These are phyloP conservation scores for Campopleginae sp. DNA, from an alignment of 2,888 invertebrate species.

Conservation along the genomic window DNA sequence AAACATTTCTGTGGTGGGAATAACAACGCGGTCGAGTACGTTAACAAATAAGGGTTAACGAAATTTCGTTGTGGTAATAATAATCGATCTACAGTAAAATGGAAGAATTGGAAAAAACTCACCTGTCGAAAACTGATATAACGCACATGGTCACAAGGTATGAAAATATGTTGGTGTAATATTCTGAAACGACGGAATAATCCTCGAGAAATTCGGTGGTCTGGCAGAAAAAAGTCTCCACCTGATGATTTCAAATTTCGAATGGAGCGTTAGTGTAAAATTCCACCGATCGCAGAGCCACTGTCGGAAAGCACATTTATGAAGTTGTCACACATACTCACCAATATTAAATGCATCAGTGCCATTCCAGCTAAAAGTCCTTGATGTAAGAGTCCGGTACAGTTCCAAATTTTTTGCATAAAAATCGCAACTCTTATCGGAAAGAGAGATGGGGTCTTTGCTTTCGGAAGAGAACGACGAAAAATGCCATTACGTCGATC, in stretches of 20 bases:
- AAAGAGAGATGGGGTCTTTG: slow-evolving; percentile 54
- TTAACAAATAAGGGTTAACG: too few species aligned
- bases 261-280: background rate
- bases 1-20: too few species aligned
- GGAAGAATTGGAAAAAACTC: slow-evolving; percentile 20
- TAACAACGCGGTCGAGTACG: too few species aligned
- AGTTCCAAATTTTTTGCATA: slow-evolving; percentile 78
- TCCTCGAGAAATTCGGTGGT: slow-evolving; percentile 72
- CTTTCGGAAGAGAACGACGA: slow-evolving; percentile 39
- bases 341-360: slow-evolving; percentile 80
- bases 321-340: slow-evolving; percentile 62
- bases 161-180: slow-evolving; percentile 78
- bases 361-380: slow-evolving; percentile 82
- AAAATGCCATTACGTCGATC: slow-evolving; percentile 57
- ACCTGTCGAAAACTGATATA: slow-evolving; percentile 80
- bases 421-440: slow-evolving; percentile 80
- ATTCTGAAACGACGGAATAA: slow-evolving; percentile 77
- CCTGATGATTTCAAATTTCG: slow-evolving; percentile 69
- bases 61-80: too few species aligned
- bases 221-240: slow-evolving; percentile 75
- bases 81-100: too few species aligned
- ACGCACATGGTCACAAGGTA: slow-evolving; percentile 77
- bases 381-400: slow-evolving; percentile 79
- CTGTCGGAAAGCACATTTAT: background rate
- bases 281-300: slow-evolving; percentile 7